Evolutionary conservation across 2,797 vertebrate genomes (phyloP).

Genomic region (Sebastes paucispinis): DNA sequence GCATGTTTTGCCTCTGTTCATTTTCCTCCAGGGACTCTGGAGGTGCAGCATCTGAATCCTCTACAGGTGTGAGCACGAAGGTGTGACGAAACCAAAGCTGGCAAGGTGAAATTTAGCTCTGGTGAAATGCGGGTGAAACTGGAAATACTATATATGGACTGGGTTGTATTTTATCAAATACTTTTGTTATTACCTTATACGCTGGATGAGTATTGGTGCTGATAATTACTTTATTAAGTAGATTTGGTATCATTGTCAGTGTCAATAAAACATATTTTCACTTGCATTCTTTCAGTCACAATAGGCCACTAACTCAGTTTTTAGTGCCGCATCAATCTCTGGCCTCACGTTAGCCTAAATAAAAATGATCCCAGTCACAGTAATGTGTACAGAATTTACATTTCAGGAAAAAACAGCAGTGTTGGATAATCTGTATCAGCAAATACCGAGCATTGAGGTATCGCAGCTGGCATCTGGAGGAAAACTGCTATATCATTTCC

Average conservation of each 20-base stretch:
- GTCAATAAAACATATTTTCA: background rate
- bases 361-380: background rate
- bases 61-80: background rate
- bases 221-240: background rate
- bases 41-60: background rate
- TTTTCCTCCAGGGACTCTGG: background rate
- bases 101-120: background rate
- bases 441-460: background rate
- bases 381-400: background rate
- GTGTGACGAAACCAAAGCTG: background rate
- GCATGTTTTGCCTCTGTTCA: constrained; percentile 12
- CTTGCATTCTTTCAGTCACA: background rate
- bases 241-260: background rate
- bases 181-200: background rate
- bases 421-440: background rate
- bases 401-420: background rate
- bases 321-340: background rate
- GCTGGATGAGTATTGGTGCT: background rate
- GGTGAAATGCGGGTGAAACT: background rate
- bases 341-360: background rate
- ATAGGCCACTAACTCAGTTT: background rate
- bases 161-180: background rate
- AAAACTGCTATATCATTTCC: background rate
- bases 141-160: background rate
- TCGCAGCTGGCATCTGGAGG: background rate